Evolutionary conservation across 2,113 vertebrate species (phyloP), one percentile per base, ranked within the genome.

Genomic region (Chamaetylas fuelleborni): DNA sequence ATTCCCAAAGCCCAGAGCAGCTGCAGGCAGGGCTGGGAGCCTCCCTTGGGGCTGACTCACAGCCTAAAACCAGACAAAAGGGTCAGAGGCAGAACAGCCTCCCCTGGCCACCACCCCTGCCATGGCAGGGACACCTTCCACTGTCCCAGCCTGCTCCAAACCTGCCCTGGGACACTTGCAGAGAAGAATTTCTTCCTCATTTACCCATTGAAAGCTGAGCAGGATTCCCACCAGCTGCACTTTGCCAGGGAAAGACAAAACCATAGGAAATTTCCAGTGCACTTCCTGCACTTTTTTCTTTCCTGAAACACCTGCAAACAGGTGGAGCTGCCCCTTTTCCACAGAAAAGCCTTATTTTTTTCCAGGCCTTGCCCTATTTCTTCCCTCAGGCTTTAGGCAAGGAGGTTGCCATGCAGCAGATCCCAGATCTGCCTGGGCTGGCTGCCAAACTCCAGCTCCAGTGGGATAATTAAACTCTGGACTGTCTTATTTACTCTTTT

Each of bases 381-480:
- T 66, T 20, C 23, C 53, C 10, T 1, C 45, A 56, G 73, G 67
- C 56, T 89, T 61, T 29, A 33, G 64, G 92, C 24, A 83, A 77
- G 0, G 8, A 72, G 58, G 80, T 57, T 57, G 66, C 26, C 11
- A 13, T 3, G 47, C 81, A 89, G 67, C 88, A 73, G 70, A 64
- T 17, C 8, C 53, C 67, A 34, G 92, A 95, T 87, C 94, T 42
- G 77, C 82, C 96, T 66, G 73, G 33, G 81, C 86, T 47, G 89
- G 76, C 73, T 78, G 86, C 31, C 69, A 66, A 57, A 47, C 69
- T 38, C 20, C 87, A 94, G 88, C 94, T 85, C 97, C 97, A 88
- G 42, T 53, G 65, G 58, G 94, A 95, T 97, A 97, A 98, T 98
- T 97, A 97, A 97, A 97, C 93, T 90, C 88, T 76, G 72, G 73